Conservation (phyloP, 1,140 invertebrate species). For the Formica exsecta region DNA sequence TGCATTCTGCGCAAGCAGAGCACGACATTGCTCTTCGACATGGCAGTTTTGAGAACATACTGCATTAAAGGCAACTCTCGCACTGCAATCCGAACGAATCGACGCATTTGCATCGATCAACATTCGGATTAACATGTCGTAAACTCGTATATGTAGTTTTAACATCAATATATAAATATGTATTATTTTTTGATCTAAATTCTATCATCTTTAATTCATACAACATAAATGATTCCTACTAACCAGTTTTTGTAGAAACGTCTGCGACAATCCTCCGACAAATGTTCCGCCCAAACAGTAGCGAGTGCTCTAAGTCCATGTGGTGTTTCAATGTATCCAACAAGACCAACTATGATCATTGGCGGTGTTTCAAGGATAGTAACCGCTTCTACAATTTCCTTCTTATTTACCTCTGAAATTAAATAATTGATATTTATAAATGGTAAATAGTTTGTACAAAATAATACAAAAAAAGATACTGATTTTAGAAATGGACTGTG, state of each 20-base stretch:
- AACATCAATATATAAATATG: neutral
- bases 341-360: conserved; percentile 98
- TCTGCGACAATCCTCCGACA: conserved; percentile 98
- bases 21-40: conserved; percentile 83
- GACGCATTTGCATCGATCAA: conserved; percentile 72
- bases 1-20: conserved; percentile 85
- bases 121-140: conserved; percentile 64
- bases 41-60: conserved; percentile 78
- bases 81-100: conserved; percentile 76
- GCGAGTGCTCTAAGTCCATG: conserved; percentile 97
- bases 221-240: conserved; percentile 69
- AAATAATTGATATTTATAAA: conserved; percentile 2
- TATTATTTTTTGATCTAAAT: neutral
- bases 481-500: conserved; percentile 84
- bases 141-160: neutral
- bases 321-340: conserved; percentile 99
- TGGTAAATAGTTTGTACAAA: too few relatives aligned
- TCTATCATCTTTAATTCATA: neutral
- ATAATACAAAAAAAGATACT: neutral
- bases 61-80: conserved; percentile 82
- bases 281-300: conserved; percentile 99
- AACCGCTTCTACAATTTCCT: conserved; percentile 99
- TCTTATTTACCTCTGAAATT: conserved; percentile 98
- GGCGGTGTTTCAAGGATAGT: conserved; percentile 99
- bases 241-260: conserved; percentile 99